Evolutionary conservation across 1,140 invertebrate species (phyloP).

Genomic region (Ditylenchus dipsaci): DNA sequence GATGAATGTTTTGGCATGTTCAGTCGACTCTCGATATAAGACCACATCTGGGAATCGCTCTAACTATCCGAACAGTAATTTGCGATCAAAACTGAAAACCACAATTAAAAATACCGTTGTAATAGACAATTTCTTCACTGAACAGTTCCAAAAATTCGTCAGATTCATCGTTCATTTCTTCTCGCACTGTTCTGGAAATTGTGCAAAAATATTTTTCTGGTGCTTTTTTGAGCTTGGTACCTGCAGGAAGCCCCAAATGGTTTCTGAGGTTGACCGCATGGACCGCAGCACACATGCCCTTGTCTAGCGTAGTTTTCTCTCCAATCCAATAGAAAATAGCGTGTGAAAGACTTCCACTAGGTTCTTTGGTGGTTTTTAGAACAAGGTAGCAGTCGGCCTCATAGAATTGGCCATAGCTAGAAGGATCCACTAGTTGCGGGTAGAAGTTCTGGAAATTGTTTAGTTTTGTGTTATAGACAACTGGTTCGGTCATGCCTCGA

Average conservation of each 20-base stretch:
- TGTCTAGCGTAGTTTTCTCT: slow-evolving; percentile 87
- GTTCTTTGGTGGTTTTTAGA: slow-evolving; percentile 77
- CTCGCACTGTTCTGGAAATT: slow-evolving; percentile 90
- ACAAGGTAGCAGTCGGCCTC: slow-evolving; percentile 98
- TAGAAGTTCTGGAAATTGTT: slow-evolving; percentile 80
- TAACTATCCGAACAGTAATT: too few species aligned
- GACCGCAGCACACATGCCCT: slow-evolving; percentile 94
- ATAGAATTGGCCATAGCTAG: slow-evolving; percentile 85
- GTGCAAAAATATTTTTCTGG: neutral
- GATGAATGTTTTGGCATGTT: too few species aligned
- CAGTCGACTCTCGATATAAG: too few species aligned
- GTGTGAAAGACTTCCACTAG: slow-evolving; percentile 79
- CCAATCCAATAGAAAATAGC: slow-evolving; percentile 99
- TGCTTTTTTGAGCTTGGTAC: slow-evolving; percentile 4
- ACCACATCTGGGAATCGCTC: neutral
- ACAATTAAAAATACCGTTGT: slow-evolving; percentile 62
- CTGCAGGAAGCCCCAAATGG: slow-evolving; percentile 73
- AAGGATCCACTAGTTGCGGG: slow-evolving; percentile 75
- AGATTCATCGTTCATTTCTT: slow-evolving; percentile 91
- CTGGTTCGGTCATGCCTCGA: slow-evolving; percentile 3
- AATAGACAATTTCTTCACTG: slow-evolving; percentile 84
- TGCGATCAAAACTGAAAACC: too few species aligned
- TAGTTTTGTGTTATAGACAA: slow-evolving; percentile 65
- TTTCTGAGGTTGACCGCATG: slow-evolving; percentile 97
- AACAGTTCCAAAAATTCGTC: slow-evolving; percentile 91